A percentile compares a stretch with the other conserved stretches of the same genome.
Conservation (phyloP, 2,113 vertebrate species). For the Toxotes chatareus region DNA sequence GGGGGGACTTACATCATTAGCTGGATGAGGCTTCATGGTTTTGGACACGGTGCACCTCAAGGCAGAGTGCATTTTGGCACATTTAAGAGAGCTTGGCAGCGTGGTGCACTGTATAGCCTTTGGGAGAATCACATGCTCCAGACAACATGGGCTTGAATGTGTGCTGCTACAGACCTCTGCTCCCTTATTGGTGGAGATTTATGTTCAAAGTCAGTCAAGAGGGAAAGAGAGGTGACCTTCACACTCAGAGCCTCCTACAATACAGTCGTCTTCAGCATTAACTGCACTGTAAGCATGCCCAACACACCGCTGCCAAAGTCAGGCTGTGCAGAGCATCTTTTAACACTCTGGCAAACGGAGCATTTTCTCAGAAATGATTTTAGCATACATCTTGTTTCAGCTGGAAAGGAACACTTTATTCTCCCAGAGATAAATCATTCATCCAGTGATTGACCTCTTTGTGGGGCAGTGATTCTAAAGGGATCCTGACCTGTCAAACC, state of each 20-base stretch:
- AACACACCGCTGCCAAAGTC: conserved; percentile 32
- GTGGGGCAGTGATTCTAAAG: conserved; percentile 76
- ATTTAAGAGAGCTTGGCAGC: conserved; percentile 69
- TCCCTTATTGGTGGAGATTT: conserved; percentile 61
- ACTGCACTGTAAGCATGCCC: conserved; percentile 15
- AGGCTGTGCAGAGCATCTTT: conserved; percentile 22
- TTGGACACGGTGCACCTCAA: conserved; percentile 52
- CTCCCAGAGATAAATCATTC: conserved; percentile 66
- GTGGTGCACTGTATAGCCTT: conserved; percentile 41
- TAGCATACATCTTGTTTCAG: conserved; percentile 36
- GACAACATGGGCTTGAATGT: conserved; percentile 58
- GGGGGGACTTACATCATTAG: conserved; percentile 58
- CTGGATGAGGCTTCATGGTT: conserved; percentile 51
- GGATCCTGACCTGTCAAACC: conserved; percentile 80
- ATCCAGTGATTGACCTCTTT: conserved; percentile 79
- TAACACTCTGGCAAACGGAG: conserved; percentile 15
- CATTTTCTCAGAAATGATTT: conserved; percentile 23
- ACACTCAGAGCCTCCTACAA: conserved; percentile 27
- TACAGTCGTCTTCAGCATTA: conserved; percentile 43
- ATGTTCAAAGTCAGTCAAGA: conserved; percentile 66
- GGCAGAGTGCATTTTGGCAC: conserved; percentile 57
- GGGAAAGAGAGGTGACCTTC: conserved; percentile 67
- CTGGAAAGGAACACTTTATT: conserved; percentile 34
- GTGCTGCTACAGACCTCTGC: conserved; percentile 47
- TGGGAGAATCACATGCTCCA: conserved; percentile 51